Base-by-base conservation (phyloP, 2,113 vertebrate species). In the Nothobranchius furzeri region DNA sequence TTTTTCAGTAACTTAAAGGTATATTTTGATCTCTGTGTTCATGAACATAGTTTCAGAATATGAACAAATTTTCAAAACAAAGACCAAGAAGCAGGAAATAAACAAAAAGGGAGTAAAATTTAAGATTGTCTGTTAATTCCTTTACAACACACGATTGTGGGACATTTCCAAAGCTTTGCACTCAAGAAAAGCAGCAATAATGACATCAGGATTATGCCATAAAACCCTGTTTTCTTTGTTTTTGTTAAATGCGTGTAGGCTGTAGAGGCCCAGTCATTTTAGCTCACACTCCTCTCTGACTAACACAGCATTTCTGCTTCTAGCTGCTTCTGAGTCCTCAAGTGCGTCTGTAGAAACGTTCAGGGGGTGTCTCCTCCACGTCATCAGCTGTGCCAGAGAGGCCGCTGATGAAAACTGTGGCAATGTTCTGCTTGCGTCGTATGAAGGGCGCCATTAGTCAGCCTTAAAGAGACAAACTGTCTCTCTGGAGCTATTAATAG, bases 401-500 rank as follows among this genome's bases (percentile, higher is more conserved):
- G 77, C 77, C 0, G 64, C 83, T 79, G 84, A 82, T 88, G 85
- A 86, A 84, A 81, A 76, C 13, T 14, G n/a, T 36, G 58, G 71
- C 70, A 76, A 61, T 1, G 62, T 57, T 80, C 73, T 58, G 81
- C 74, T 61, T 65, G 64, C 42, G 64, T 75, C 10, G 35, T 61
- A 73, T 68, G 65, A 76, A 74, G 74, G 57, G 58, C 64, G 68
- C 68, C 67, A 14, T 89, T 87, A 87, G 55, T 87, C 89, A 85
- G 78, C 36, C 68, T 70, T 73, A 71, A 81, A 79, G 73, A 62
- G 63, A 62, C 68, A 76, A 70, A 42, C 66, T 61, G 37, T 40
- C 78, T 66, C 40, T 14, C 45, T 62, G 51, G 37, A 25, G 73
- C 79, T 91, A 91, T 88, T 85, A 87, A 89, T 91, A 91, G 77